Evolutionary conservation across 2,113 vertebrate species (phyloP).

Genomic region (Physeter macrocephalus): DNA sequence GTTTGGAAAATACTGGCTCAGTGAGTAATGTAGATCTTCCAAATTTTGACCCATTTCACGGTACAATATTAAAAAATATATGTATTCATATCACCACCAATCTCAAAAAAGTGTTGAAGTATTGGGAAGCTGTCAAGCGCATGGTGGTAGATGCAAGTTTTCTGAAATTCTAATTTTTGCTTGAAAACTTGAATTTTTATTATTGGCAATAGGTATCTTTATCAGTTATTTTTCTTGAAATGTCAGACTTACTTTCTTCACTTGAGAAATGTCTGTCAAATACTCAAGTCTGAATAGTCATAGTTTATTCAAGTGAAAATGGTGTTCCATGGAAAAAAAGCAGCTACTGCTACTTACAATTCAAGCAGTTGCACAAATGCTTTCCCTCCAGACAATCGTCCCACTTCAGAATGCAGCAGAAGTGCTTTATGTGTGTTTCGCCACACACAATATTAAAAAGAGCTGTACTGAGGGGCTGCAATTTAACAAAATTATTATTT

Average conservation of each 20-base stretch:
- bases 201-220: not conserved
- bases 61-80: not conserved
- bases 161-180: not conserved
- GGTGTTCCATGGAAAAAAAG: not conserved
- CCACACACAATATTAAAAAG: not conserved
- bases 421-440: not conserved
- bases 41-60: not conserved
- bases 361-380: too few relatives aligned
- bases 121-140: not conserved
- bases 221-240: not conserved
- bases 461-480: not conserved
- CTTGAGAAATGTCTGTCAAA: not conserved
- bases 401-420: not conserved
- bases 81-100: not conserved
- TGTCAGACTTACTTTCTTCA: not conserved
- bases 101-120: not conserved
- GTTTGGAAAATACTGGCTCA: not conserved
- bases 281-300: not conserved
- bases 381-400: not conserved
- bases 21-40: not conserved
- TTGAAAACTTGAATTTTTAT: not conserved
- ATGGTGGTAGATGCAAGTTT: not conserved
- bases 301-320: not conserved
- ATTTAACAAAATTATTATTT: not conserved
- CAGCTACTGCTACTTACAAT: rapidly evolving